Conservation (phyloP, 1,140 invertebrate species). For the Drosophila ficusphila region DNA sequence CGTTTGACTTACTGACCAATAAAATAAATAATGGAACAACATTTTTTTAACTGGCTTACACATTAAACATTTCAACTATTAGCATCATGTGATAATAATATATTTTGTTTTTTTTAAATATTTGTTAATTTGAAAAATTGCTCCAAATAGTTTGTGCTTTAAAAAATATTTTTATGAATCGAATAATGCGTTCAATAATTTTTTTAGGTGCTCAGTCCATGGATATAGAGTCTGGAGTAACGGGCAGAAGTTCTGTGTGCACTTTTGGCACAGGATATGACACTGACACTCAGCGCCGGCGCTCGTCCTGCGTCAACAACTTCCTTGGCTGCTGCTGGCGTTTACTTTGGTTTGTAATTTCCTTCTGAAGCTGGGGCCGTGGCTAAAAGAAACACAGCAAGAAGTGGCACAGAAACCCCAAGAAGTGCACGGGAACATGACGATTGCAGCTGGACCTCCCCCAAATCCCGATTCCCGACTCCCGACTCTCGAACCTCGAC, state of each 20-base stretch:
- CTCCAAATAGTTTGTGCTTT: no score
- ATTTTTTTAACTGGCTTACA: no score
- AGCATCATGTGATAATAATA: no score
- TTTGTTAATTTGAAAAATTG: no score
- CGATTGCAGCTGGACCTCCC: conserved; percentile 59
- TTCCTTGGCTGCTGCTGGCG: conserved; percentile 73
- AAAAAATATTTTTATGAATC: no score
- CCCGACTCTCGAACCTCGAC: no score
- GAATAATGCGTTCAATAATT: not conserved
- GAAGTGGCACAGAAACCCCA: conserved; percentile 59
- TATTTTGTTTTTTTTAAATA: no score
- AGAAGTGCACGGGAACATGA: conserved; percentile 67
- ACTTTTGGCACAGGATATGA: conserved; percentile 82
- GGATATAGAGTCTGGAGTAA: conserved; percentile 15
- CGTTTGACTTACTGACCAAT: no score
- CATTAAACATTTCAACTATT: no score
- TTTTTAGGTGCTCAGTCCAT: not conserved
- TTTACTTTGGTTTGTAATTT: conserved; percentile 81
- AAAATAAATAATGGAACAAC: no score
- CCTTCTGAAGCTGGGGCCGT: conserved; percentile 67
- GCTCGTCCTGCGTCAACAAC: conserved; percentile 76
- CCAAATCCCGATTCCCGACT: not conserved
- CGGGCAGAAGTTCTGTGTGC: conserved; percentile 53
- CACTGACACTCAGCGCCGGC: conserved; percentile 76
- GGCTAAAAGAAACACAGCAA: conserved; percentile 66